Evolutionary conservation across 92 coral and sea anemone genomes (phyloP).

Genomic region (Pocillopora meandrina): DNA sequence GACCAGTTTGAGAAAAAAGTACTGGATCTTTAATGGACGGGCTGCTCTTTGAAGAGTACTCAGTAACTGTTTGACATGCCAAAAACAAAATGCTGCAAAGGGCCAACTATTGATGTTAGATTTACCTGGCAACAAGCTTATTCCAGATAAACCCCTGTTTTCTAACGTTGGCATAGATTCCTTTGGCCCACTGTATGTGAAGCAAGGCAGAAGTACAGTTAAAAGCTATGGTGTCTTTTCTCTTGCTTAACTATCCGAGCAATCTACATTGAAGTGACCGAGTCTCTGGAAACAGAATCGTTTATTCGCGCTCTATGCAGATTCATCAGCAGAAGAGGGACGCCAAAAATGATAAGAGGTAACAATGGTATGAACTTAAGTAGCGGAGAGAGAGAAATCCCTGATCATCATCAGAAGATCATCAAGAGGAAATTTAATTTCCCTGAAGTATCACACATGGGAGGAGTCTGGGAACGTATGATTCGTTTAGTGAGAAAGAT

Average conservation of each 20-base stretch:
- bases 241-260: constrained; percentile 42
- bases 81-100: constrained; percentile 25
- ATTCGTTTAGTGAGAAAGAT: constrained; percentile 34
- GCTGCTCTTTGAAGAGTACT: constrained; percentile 48
- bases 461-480: constrained; percentile 45
- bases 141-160: too few relatives aligned
- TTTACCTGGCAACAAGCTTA: too few relatives aligned
- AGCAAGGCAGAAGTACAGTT: too few relatives aligned
- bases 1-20: neutral
- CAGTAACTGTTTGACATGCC: constrained; percentile 1
- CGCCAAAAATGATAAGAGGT: constrained; percentile 28
- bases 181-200: too few relatives aligned
- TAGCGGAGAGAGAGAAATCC: constrained; percentile 35
- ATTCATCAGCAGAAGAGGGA: constrained; percentile 39
- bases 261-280: constrained; percentile 41
- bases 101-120: neutral
- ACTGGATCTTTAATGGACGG: constrained; percentile 40
- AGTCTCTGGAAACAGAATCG: constrained; percentile 41
- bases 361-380: constrained; percentile 10
- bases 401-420: constrained; percentile 9
- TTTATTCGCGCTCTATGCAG: constrained; percentile 43
- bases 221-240: constrained; percentile 24
- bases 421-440: constrained; percentile 25
- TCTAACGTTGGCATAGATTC: too few relatives aligned
- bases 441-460: constrained; percentile 45